Percentiles rank a stretch among this genome's conserved stretches.
Evolutionary conservation across 2,797 vertebrate species (phyloP).

Genomic region (Siniperca scherzeri): DNA sequence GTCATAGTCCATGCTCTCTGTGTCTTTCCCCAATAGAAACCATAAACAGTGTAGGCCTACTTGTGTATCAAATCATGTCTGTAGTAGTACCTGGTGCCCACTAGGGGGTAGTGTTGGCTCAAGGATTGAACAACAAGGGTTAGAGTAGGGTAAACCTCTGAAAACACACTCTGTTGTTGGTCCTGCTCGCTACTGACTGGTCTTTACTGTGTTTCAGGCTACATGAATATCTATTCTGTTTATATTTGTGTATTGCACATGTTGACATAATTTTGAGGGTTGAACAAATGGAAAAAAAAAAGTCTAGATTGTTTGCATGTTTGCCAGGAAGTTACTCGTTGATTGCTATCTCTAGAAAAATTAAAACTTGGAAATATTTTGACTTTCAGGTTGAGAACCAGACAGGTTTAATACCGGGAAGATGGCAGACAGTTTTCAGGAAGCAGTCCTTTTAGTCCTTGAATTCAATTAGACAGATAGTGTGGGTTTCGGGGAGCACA

Average conservation of each 20-base stretch:
- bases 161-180: not conserved
- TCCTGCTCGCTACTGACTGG: not conserved
- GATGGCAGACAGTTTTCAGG: conserved; percentile 10
- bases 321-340: not conserved
- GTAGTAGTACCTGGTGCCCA: conserved; percentile 42
- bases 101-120: conserved; percentile 58
- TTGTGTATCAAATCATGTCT: not conserved
- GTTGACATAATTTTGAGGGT: not conserved
- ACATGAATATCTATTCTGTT: not conserved
- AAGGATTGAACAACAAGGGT: not conserved
- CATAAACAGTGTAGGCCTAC: not conserved
- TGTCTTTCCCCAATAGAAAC: not conserved
- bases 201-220: conserved; percentile 3
- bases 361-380: conserved; percentile 9
- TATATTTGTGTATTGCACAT: not conserved
- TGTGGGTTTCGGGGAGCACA: conserved; percentile 37
- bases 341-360: not conserved
- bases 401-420: conserved; percentile 3
- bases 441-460: conserved; percentile 28
- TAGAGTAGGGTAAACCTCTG: not conserved
- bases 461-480: conserved; percentile 59
- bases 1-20: not conserved
- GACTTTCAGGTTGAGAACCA: conserved; percentile 8
- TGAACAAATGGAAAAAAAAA: not conserved
- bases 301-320: not conserved